These are phyloP conservation scores for Sitodiplosis mosellana DNA, from an alignment of 1,140 invertebrate genomes.

Conservation along the genomic window DNA sequence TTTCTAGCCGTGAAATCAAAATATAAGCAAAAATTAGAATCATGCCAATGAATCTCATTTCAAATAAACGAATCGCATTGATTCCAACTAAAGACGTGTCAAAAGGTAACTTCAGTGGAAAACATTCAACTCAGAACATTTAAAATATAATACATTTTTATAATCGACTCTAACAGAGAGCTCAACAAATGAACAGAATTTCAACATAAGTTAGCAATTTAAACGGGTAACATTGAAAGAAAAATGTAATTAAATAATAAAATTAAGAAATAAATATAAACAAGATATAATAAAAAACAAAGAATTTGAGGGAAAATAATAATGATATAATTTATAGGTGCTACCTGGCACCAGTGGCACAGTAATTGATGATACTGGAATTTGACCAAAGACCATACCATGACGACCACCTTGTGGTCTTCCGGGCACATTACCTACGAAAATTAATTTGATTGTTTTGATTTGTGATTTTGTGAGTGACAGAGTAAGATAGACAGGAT, in stretches of 20 bases:
- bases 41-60: no score
- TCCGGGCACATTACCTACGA: slow-evolving; percentile 42
- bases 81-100: no score
- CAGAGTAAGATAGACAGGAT: slow-evolving; percentile 4
- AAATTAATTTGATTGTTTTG: no score
- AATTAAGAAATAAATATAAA: background rate
- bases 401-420: slow-evolving; percentile 44
- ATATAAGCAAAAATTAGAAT: slow-evolving; percentile 10
- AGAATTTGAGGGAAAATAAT: background rate
- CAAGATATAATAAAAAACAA: background rate
- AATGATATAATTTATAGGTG: slow-evolving; percentile 2
- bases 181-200: no score
- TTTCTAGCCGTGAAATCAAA: slow-evolving; percentile 14
- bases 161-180: no score
- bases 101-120: no score
- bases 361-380: slow-evolving; percentile 35
- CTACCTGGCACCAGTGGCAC: slow-evolving; percentile 31
- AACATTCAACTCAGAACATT: no score
- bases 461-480: no score
- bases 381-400: slow-evolving; percentile 44
- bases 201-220: no score
- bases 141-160: no score
- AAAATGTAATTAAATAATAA: slow-evolving; percentile 1
- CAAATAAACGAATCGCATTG: no score
- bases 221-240: slow-evolving; percentile 7